Base-by-base conservation (phyloP, 1,140 invertebrate species). In the Drosophila nigrodunni region DNA sequence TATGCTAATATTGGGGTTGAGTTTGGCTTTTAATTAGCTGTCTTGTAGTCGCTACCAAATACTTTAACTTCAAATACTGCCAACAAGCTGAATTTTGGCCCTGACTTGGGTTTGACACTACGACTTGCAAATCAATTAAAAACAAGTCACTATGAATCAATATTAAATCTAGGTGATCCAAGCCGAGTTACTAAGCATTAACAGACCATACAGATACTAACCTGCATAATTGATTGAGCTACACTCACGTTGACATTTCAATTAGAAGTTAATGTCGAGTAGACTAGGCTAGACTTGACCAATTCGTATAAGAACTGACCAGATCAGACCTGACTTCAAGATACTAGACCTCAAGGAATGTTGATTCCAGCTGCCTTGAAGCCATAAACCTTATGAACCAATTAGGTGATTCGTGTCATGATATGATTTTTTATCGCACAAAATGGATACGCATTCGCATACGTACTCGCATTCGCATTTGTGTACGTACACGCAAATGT, bases 231-330 rank as follows among this genome's bases (percentile, higher is more conserved):
- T 74, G 70, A 68, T 77, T 77, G 75, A 74, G 74, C 52, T 58
- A 71, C 75, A 62, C 70, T 74, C 52, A 70, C 70, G 74, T 61
- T 77, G 70, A 77, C 64, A 77, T 77, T 77, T 77, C 70, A 77
- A 77, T 77, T 74, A 74, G 70, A 77, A 77, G 59, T 73, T 43
- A 9, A 50, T 9, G 15, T 7, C 21, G 62, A 52, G 57, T n/a
- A 18, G 55, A 15, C n/a, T n/a, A 18, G n/a, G n/a, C 43, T 2
- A 50, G 55, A 18, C 44, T 43, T 50, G 21, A 25, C 25, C 18
- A 47, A 49, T 9, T 5, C 18, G 3, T 4, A 30, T 6, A 30
- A 30, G 25, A 30, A 30, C 47, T 35, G 49, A 9, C 18, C 7
- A n/a, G 35, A 39, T 7, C 15, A n/a, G 54, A 34, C 61, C 34